Percentiles rank a stretch among this genome's conserved stretches.
phyloP scores from a whole-genome alignment of 2,888 invertebrate species.

The Zelleria hepariella region DNA sequence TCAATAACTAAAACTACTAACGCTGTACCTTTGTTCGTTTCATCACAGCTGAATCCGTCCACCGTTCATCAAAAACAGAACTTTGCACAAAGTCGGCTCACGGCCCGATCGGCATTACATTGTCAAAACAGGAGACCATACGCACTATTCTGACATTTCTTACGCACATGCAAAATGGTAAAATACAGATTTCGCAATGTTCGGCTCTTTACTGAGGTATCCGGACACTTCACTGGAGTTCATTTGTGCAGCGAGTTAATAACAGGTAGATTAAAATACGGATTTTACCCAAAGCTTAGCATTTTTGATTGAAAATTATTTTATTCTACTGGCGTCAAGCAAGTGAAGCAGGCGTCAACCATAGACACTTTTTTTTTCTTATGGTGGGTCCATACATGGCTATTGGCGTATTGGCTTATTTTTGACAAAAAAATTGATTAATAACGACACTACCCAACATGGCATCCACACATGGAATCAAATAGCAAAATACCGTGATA shows the following conservation, averaged over 20 bases:
- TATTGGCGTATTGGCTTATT: no score
- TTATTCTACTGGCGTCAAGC: constrained; percentile 47
- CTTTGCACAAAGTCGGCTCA: constrained; percentile 12
- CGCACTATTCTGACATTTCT: constrained; percentile 55
- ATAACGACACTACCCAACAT: no score
- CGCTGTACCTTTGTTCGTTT: constrained; percentile 49
- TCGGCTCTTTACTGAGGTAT: constrained; percentile 19
- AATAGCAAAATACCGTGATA: no score
- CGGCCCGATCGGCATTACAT: constrained; percentile 36
- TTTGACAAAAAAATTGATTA: no score
- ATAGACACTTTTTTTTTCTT: constrained; percentile 30
- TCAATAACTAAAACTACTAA: constrained; percentile 44
- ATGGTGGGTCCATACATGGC: no score
- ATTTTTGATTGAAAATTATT: constrained; percentile 24
- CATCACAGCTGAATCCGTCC: constrained; percentile 40
- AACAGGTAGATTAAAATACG: constrained; percentile 23
- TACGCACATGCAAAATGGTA: constrained; percentile 60
- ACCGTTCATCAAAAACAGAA: constrained; percentile 17
- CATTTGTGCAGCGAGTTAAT: constrained; percentile 32
- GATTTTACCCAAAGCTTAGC: constrained; percentile 19
- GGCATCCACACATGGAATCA: no score
- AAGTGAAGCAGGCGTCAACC: constrained; percentile 51
- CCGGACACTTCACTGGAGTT: constrained; percentile 23
- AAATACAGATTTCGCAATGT: constrained; percentile 40
- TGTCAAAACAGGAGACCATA: constrained; percentile 36